Base-by-base conservation (phyloP, 2,113 vertebrate genomes). In the Anhinga anhinga region DNA sequence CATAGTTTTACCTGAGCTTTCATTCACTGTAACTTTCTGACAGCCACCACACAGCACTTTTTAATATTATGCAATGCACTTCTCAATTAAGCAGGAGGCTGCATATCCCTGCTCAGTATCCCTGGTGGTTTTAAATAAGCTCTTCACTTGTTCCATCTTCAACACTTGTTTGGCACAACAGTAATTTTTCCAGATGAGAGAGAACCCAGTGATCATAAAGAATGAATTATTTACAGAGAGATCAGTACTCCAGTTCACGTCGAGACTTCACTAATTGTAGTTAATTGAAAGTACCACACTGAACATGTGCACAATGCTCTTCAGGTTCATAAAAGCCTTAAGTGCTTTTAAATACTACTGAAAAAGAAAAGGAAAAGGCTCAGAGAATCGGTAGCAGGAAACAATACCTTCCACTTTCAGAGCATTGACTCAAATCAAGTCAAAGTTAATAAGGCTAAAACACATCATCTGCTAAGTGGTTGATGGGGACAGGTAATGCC, bases 41-140 rank as follows among this genome's bases (percentile, higher is more conserved):
- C 30, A 73, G 65, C 40, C 20, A 58, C 32, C 62, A 91, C 45
- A 29, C 71, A 73, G 73, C 40, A 77, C 17, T 94, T 91, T 70
- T 92, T 82, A 93, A 86, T 44, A 77, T 88, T 79, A 96, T 62
- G 44, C 83, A 95, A 97, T 36, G 86, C 10, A 45, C 23, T 95
- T 82, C 65, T 77, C 92, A 95, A 86, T 95, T 96, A 97, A 92
- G 69, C 77, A 82, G 77, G 88, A 95, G 90, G 74, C 90, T 96
- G 90, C 52, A 4, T 82, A 67, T 58, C 82, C 88, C 82, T 94
- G 45, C 74, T 93, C 74, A 58, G 69, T 23, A 76, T 67, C 86
- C 79, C 86, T 34, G 15, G 49, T 44, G 52, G 42, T 65, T 97
- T 94, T 83, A 88, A 92, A 47, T 53, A 63, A 90, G 62, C 78